A percentile compares a stretch with the other conserved stretches of the same genome.
phyloP scores from a whole-genome alignment of 2,888 invertebrate species.

The Drosophila tanythrix region DNA sequence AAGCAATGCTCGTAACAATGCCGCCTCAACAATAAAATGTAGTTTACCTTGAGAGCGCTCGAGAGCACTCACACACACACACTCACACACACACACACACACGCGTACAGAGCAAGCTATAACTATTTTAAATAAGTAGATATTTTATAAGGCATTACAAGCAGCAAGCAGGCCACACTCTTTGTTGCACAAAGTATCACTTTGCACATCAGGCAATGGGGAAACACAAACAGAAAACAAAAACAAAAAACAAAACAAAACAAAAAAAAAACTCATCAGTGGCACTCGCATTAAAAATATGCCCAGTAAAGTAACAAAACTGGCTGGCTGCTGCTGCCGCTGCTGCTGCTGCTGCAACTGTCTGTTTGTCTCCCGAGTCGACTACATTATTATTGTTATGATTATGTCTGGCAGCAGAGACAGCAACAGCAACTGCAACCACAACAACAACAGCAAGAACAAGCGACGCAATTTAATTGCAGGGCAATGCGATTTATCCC shows the following conservation, averaged over 20 bases:
- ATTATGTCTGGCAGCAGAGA: constrained; percentile 77
- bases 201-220: constrained; percentile 49
- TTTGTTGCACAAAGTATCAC: constrained; percentile 52
- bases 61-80: constrained; percentile 50
- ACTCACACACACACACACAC: constrained; percentile 27
- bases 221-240: constrained; percentile 4
- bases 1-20: constrained; percentile 76
- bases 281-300: constrained; percentile 52
- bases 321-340: constrained; percentile 8
- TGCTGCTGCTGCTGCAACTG: constrained; percentile 25
- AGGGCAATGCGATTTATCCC: constrained; percentile 81
- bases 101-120: constrained; percentile 40
- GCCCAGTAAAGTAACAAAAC: not conserved
- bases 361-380: constrained; percentile 64
- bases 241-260: constrained; percentile 5
- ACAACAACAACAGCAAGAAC: not conserved
- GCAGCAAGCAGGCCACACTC: constrained; percentile 36
- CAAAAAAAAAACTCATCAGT: constrained; percentile 59
- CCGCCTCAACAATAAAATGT: constrained; percentile 78
- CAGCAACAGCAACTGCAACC: constrained; percentile 43
- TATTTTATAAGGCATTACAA: constrained; percentile 76
- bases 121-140: constrained; percentile 75
- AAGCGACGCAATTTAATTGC: constrained; percentile 55
- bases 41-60: constrained; percentile 78
- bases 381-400: constrained; percentile 79